phyloP scores from a whole-genome alignment of 1,140 invertebrate species.

The Coelopa frigida region DNA sequence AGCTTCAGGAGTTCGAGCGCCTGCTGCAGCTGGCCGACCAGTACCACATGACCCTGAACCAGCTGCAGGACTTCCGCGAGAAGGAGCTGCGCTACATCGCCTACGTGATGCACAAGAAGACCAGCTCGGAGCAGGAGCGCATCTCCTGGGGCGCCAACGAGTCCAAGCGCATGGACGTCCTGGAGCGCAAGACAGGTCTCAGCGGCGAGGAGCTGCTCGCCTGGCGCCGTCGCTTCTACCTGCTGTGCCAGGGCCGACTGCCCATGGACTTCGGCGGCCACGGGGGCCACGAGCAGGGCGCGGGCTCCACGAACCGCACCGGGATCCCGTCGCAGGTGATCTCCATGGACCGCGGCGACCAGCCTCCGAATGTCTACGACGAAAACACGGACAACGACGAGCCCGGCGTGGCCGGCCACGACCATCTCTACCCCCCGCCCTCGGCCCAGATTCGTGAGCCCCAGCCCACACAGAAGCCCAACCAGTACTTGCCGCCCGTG shows the following conservation, averaged over 20 bases:
- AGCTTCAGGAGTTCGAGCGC: slow-evolving; percentile 29
- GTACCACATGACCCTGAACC: slow-evolving; percentile 27
- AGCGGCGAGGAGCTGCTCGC: slow-evolving; percentile 21
- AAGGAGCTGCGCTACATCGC: slow-evolving; percentile 27
- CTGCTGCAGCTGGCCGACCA: slow-evolving; percentile 27
- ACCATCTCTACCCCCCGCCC: slow-evolving; percentile 7
- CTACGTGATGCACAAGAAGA: slow-evolving; percentile 29
- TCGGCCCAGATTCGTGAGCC: slow-evolving; percentile 3
- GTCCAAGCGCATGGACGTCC: slow-evolving; percentile 15
- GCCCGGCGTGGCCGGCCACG: slow-evolving; percentile 26
- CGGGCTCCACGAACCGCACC: slow-evolving; percentile 28
- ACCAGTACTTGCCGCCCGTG: slow-evolving; percentile 4
- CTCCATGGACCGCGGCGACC: slow-evolving; percentile 39
- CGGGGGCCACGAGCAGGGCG: slow-evolving; percentile 22
- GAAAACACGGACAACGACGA: slow-evolving; percentile 28
- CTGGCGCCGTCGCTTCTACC: slow-evolving; percentile 32
- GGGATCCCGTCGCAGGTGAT: slow-evolving; percentile 22
- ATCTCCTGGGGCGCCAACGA: slow-evolving; percentile 23
- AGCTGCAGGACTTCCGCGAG: slow-evolving; percentile 36
- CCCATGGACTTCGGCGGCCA: slow-evolving; percentile 17
- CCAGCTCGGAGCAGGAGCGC: slow-evolving; percentile 15
- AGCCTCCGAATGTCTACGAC: slow-evolving; percentile 34
- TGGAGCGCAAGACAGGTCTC: slow-evolving; percentile 23
- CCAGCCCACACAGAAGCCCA: slow-evolving; percentile 5
- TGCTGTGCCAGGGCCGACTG: slow-evolving; percentile 31